Conservation (phyloP, 2,113 vertebrate genomes). For the Salvelinus alpinus region DNA sequence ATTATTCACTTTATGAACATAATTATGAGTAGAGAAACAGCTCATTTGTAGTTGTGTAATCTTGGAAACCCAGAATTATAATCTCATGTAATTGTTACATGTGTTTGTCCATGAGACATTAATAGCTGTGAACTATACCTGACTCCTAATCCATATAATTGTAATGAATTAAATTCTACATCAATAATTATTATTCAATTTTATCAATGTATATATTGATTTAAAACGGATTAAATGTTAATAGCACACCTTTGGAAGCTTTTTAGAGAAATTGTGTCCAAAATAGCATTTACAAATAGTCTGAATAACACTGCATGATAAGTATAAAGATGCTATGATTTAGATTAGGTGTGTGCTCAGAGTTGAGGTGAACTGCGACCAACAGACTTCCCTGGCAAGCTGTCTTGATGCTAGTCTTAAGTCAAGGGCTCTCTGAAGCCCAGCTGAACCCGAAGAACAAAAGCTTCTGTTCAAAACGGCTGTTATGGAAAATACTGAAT, state of each 20-base stretch:
- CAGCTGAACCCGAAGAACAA: constrained; percentile 21
- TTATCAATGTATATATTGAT: background rate
- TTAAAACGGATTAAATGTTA: background rate
- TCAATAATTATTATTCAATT: background rate
- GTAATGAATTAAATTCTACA: background rate
- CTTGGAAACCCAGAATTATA: too few relatives aligned
- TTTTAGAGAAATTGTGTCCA: too few relatives aligned
- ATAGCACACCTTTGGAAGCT: too few relatives aligned
- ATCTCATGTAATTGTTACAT: too few relatives aligned
- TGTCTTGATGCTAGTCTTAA: background rate
- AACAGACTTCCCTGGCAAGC: constrained; percentile 36
- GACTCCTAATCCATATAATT: background rate
- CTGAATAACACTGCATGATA: too few relatives aligned
- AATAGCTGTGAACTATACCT: background rate
- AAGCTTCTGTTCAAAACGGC: constrained; percentile 40
- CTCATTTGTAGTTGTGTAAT: too few relatives aligned
- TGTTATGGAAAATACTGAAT: background rate
- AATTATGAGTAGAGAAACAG: too few relatives aligned
- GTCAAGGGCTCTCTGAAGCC: constrained; percentile 41
- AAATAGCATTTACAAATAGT: too few relatives aligned
- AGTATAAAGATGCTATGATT: background rate
- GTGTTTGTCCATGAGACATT: background rate
- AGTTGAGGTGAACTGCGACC: constrained; percentile 42
- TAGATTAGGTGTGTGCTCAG: background rate
- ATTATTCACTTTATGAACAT: too few relatives aligned